phyloP scores from a whole-genome alignment of 2,888 invertebrate species.

The Venusia cambrica region DNA sequence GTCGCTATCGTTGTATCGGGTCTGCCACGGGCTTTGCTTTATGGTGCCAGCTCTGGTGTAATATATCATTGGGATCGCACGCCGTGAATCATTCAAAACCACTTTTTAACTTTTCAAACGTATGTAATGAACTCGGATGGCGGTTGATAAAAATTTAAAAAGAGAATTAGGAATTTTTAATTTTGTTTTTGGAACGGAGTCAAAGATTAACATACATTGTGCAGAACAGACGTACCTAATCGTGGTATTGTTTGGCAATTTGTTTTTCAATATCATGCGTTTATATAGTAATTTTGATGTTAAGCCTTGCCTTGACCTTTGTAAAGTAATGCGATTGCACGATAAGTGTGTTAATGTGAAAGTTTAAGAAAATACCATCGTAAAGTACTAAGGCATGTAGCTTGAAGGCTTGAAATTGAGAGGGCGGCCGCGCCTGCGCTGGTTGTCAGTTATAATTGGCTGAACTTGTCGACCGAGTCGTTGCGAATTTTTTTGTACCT shows the following conservation, averaged over 20 bases:
- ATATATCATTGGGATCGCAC: constrained; percentile 80
- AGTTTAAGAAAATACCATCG: constrained; percentile 27
- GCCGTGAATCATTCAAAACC: constrained; percentile 76
- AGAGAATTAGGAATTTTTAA: constrained; percentile 32
- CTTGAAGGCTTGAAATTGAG: constrained; percentile 63
- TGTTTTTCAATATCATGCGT: constrained; percentile 3
- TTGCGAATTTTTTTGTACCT: constrained; percentile 63
- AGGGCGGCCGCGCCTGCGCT: constrained; percentile 64
- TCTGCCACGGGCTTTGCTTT: constrained; percentile 78
- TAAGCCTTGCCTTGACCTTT: no score
- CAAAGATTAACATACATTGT: constrained; percentile 11
- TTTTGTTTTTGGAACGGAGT: constrained; percentile 23
- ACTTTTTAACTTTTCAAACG: constrained; percentile 75
- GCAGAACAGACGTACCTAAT: constrained; percentile 8
- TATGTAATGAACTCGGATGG: constrained; percentile 68
- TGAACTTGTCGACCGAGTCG: constrained; percentile 76
- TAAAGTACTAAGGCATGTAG: constrained; percentile 36
- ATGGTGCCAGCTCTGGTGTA: constrained; percentile 78
- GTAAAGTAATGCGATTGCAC: no score
- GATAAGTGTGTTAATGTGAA: constrained; percentile 15
- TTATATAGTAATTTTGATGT: background rate
- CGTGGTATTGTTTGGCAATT: background rate
- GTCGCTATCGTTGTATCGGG: constrained; percentile 80
- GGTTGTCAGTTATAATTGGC: constrained; percentile 81
- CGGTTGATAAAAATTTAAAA: constrained; percentile 63